Evolutionary conservation across 2,888 invertebrate genomes (phyloP).

Genomic region (Erebia epiphron): DNA sequence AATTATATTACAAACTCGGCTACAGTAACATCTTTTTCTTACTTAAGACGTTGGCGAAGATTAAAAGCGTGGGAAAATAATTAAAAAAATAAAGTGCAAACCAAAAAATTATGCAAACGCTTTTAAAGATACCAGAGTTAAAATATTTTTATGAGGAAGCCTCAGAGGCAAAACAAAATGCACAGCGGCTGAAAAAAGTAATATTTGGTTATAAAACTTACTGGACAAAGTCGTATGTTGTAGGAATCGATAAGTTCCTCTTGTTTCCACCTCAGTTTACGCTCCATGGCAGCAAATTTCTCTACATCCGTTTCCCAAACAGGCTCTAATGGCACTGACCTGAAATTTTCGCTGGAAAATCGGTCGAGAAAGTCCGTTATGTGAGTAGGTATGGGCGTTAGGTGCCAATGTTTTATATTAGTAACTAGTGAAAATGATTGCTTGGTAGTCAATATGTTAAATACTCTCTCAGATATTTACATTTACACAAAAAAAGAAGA

Average conservation of each 20-base stretch:
- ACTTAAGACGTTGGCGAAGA: too few species aligned
- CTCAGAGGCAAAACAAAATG: too few species aligned
- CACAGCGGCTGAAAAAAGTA: too few species aligned
- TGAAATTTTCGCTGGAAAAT: constrained; percentile 41
- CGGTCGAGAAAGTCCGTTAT: constrained; percentile 18
- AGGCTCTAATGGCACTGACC: constrained; percentile 65
- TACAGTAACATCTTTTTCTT: neutral
- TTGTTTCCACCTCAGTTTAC: constrained; percentile 62
- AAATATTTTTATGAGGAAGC: too few species aligned
- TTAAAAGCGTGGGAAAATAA: too few species aligned
- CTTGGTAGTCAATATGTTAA: neutral
- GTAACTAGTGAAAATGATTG: constrained; percentile 6
- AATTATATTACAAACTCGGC: constrained; percentile 1
- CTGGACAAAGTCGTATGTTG: constrained; percentile 62
- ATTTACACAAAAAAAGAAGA: neutral
- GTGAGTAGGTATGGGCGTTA: constrained; percentile 17
- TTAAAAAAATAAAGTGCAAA: too few species aligned
- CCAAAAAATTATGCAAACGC: too few species aligned
- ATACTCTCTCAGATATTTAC: neutral
- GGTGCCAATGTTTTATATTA: constrained; percentile 4
- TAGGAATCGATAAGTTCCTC: constrained; percentile 67
- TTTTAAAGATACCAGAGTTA: too few species aligned
- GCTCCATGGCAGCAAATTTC: constrained; percentile 43
- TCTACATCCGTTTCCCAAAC: constrained; percentile 50
- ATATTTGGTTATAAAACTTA: constrained; percentile 44